Evolutionary conservation across 2,113 vertebrate species (phyloP), one percentile per base, ranked within the genome.

Genomic region (Vireo altiloquus): DNA sequence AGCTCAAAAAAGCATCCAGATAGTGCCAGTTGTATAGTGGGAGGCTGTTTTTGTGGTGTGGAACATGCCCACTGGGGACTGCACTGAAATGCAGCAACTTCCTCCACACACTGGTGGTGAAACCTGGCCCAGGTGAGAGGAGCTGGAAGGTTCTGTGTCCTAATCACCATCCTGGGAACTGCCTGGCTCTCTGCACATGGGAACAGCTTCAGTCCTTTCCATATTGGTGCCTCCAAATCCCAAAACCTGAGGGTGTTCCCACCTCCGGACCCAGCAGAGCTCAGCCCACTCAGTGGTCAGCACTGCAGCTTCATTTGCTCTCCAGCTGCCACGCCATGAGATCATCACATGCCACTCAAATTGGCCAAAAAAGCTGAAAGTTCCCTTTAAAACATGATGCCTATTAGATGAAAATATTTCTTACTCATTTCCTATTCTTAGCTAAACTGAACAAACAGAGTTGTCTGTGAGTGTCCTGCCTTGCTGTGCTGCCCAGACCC

Each of bases 331-430:
- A 28, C 66, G 13, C 76, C 76, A 56, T 92, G 95, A 94, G 64
- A 52, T 96, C 89, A 93, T 64, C 68, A 66, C 76, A 68, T 60
- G 91, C 82, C 75, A 74, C 61, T 70, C 80, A 92, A 79, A 83
- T 56, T 44, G 76, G 75, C 86, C 11, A 28, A 46, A 69, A 94
- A 89, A 52, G 20, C 47, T 59, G 61, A 19, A 49, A 80, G 39
- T 77, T 77, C 68, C n/a, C 82, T 93, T 79, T 77, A 77, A 90
- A 89, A 59, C 81, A 30, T 9, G 77, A 42, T 53, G 37, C 56
- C 88, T 37, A 64, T 49, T 83, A 56, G 90, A 90, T 85, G 77
- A 35, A 96, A 93, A 80, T 88, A 75, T 68, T 91, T 89, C 86
- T 86, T 65, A 39, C 27, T 89, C 27, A 75, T 74, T 57, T 61